Percentiles rank a stretch among this genome's conserved stretches.
Evolutionary conservation across 2,113 vertebrate species (phyloP).

Genomic region (Castor canadensis): DNA sequence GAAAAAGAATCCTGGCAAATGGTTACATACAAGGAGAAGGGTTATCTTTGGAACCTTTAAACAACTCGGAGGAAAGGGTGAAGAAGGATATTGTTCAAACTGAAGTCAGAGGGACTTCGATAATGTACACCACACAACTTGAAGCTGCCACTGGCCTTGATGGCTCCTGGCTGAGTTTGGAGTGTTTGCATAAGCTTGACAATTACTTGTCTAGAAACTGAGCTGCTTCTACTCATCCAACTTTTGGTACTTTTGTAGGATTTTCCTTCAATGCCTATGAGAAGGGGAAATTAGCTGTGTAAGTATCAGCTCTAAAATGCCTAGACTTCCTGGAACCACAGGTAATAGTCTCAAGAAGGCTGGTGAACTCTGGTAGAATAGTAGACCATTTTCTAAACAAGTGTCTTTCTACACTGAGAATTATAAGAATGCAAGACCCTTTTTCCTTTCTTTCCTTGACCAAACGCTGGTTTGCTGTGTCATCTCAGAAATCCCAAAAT

Average conservation of each 20-base stretch:
- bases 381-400: neutral
- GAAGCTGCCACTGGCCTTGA: neutral
- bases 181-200: neutral
- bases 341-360: neutral
- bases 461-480: neutral
- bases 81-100: neutral
- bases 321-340: constrained; percentile 33
- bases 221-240: neutral
- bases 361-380: neutral
- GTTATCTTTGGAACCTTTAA: constrained; percentile 31
- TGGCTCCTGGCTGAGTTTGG: neutral
- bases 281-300: neutral
- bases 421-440: neutral
- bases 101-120: neutral
- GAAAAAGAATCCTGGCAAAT: neutral
- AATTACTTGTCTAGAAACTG: neutral
- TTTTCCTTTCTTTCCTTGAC: neutral
- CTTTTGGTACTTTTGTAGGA: neutral
- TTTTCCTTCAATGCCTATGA: constrained; percentile 53
- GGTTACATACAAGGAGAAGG: neutral
- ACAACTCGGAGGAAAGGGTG: neutral
- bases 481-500: neutral
- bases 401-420: neutral
- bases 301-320: constrained; percentile 55
- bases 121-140: neutral